Evolutionary conservation across 1,140 invertebrate species (phyloP), one percentile per base, ranked within the genome.

Genomic region (Contarinia nasturtii): DNA sequence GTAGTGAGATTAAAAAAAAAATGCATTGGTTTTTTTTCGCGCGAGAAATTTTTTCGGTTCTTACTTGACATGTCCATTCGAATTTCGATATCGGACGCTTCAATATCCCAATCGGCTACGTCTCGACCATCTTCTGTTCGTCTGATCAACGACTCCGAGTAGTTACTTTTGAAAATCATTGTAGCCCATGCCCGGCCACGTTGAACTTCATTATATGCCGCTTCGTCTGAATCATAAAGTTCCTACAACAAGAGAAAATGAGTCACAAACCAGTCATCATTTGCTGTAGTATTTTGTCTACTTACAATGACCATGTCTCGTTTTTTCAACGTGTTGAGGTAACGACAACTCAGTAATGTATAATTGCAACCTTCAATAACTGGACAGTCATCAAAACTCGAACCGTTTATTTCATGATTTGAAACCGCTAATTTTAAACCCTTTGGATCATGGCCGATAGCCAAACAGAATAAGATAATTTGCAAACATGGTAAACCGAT

Each of bases 381-480:
- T 36, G 61, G 57, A 58, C 69, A 74, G 42, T 67, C 52, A 52
- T 73, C 67, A 37, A 67, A 65, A 27, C 66, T 59, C 51, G 69
- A 72, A 27, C 63, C 67, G 48, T 71, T 70, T 53, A 80, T 65
- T 66, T 93, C 88, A 49, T 84, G 67, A 67, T 93, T 92, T 33
- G 93, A 82, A 42, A 94, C 74, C 1, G 81, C 89, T 44, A 97
- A 63, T 49, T 76, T 77, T 2, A 96, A 69, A 17, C 82, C 79
- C 36, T 75, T 73, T 0, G 92, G 91, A 58, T 92, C 85, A 51
- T 84, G 80, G 14, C 92, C 92, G 51, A 97, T 92, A 19, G 91
- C 87, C 43, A 93, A 60, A 66, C 92, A 96, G 69, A 96, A 97
- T 7, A 97, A 68, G 21, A 93, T 74, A 50, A 94, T 91, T 73